Evolutionary conservation across 2,113 vertebrate species (phyloP).

Genomic region (Paramisgurnus dabryanus): DNA sequence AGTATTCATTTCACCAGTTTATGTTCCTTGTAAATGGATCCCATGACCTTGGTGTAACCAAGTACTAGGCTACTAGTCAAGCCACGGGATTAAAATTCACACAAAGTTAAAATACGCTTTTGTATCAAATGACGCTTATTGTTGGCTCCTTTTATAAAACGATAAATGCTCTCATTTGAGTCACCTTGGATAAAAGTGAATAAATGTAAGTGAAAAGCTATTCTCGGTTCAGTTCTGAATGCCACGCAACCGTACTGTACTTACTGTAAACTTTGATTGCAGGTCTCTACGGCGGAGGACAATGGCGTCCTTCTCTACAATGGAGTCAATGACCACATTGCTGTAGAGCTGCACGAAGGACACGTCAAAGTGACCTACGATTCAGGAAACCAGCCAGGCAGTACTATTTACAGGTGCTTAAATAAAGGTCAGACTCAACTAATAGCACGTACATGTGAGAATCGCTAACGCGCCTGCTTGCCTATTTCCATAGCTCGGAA

Average conservation of each 20-base stretch:
- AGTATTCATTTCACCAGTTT: too few relatives aligned
- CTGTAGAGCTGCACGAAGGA: constrained; percentile 93
- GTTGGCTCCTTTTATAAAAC: too few relatives aligned
- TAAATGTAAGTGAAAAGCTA: too few relatives aligned
- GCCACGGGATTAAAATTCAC: too few relatives aligned
- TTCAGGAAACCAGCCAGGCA: constrained; percentile 89
- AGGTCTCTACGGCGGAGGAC: constrained; percentile 96
- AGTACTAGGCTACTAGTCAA: too few relatives aligned
- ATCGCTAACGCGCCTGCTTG: background rate
- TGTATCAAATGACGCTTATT: too few relatives aligned
- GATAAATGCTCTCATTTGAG: too few relatives aligned
- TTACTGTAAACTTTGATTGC: background rate
- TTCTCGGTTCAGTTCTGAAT: too few relatives aligned
- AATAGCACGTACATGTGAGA: background rate
- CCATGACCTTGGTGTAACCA: too few relatives aligned
- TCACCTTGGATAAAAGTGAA: too few relatives aligned
- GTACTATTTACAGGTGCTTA: constrained; percentile 94
- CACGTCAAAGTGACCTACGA: constrained; percentile 97
- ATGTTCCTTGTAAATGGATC: too few relatives aligned
- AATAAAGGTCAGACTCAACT: background rate
- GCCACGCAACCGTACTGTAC: background rate
- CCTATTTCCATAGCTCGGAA: constrained; percentile 78
- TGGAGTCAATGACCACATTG: constrained; percentile 93
- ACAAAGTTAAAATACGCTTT: too few relatives aligned
- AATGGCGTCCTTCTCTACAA: constrained; percentile 97